These are phyloP conservation scores for Drosophila rubida DNA, from an alignment of 2,888 invertebrate species.

Conservation along the genomic window DNA sequence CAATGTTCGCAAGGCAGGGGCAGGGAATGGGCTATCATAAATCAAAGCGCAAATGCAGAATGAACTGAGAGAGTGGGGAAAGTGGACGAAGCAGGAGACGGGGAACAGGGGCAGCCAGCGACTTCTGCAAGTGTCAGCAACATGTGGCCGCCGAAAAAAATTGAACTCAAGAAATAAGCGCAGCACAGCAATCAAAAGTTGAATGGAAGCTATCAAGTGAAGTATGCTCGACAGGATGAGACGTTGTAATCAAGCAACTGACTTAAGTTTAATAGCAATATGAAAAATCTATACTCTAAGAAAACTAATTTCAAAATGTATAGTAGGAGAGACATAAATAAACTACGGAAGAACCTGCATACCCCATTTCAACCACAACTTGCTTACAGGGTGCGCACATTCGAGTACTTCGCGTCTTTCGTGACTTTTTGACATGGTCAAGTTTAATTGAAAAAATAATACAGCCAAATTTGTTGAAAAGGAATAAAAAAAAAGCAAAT, in stretches of 20 bases:
- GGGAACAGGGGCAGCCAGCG: constrained; percentile 16
- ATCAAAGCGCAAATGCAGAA: constrained; percentile 58
- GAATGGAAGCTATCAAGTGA: constrained; percentile 2
- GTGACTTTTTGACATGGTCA: constrained; percentile 74
- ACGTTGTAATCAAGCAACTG: not conserved
- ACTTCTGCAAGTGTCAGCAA: constrained; percentile 80
- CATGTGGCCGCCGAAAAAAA: constrained; percentile 72
- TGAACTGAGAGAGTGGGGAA: not conserved
- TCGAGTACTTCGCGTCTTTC: constrained; percentile 35
- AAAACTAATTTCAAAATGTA: too few relatives aligned
- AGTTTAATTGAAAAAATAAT: constrained; percentile 75
- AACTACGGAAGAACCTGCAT: too few relatives aligned
- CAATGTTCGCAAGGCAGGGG: constrained; percentile 42
- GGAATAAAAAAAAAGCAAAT: constrained; percentile 21
- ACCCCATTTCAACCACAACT: not conserved
- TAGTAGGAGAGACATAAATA: too few relatives aligned
- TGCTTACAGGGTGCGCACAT: constrained; percentile 6
- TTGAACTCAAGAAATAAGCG: constrained; percentile 45
- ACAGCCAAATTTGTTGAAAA: constrained; percentile 52
- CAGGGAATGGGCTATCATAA: constrained; percentile 53
- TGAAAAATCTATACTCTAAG: too few relatives aligned
- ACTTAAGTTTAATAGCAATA: not conserved
- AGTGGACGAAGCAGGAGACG: not conserved
- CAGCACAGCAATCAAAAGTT: constrained; percentile 49
- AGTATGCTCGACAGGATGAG: not conserved